A percentile compares a stretch with the other conserved stretches of the same genome.
Evolutionary conservation across 1,140 invertebrate species (phyloP).

Genomic region (Solen grandis): DNA sequence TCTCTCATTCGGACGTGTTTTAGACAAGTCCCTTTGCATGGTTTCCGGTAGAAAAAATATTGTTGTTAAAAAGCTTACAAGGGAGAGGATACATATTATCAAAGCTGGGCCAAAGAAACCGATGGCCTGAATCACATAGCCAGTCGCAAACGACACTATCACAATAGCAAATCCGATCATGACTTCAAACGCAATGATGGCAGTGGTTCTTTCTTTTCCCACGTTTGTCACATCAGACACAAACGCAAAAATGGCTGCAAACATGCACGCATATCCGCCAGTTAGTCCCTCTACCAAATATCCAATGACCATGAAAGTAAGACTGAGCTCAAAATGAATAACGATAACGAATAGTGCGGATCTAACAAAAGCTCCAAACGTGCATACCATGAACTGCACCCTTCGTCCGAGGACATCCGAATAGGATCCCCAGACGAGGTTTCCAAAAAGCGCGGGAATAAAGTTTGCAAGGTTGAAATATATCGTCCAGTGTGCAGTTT

Average conservation of each 20-base stretch:
- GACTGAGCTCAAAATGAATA: conserved; percentile 15
- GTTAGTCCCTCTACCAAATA: conserved; percentile 12
- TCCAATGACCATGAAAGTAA: conserved; percentile 20
- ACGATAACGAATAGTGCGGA: neutral
- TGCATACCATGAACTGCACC: conserved; percentile 2
- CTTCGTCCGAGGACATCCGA: conserved; percentile 28
- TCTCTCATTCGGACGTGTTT: neutral
- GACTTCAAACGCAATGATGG: conserved; percentile 25
- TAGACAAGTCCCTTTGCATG: neutral
- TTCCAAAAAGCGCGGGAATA: conserved; percentile 46
- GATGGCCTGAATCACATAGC: no score
- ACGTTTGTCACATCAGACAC: conserved; percentile 36
- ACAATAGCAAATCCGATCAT: conserved; percentile 20
- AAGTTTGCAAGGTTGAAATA: conserved; percentile 14
- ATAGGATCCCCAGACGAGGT: no score
- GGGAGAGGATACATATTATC: neutral
- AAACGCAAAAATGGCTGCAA: conserved; percentile 26
- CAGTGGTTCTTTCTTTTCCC: no score
- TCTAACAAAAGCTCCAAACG: neutral
- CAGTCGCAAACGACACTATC: neutral
- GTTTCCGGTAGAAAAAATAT: conserved; percentile 39
- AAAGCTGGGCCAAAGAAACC: conserved; percentile 22
- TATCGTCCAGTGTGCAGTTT: conserved; percentile 28
- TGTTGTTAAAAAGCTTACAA: neutral
- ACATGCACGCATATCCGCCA: conserved; percentile 2